These are phyloP conservation scores for Pygoscelis adeliae DNA, from an alignment of 2,113 vertebrate species.

Conservation along the genomic window DNA sequence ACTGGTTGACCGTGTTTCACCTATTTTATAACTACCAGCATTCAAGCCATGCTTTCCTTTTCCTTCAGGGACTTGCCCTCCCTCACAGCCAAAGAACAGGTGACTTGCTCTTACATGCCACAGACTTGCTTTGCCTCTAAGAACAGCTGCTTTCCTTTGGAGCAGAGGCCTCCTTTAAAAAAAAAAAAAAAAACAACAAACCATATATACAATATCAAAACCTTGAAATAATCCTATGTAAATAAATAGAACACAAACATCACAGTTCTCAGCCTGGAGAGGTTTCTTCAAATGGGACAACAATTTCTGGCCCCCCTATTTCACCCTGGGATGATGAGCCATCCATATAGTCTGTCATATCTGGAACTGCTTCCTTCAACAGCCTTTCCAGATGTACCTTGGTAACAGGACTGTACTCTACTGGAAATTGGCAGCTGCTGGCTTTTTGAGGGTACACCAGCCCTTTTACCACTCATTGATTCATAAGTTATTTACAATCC, in stretches of 20 bases:
- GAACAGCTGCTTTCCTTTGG: neutral
- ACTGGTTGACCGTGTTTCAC: neutral
- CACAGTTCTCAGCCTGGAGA: neutral
- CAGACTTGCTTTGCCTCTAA: conserved; percentile 32
- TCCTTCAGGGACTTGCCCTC: neutral
- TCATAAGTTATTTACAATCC: neutral
- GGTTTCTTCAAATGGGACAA: neutral
- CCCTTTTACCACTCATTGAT: neutral
- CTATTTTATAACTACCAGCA: neutral
- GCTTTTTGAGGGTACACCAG: neutral
- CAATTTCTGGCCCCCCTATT: neutral
- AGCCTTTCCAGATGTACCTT: conserved; percentile 33
- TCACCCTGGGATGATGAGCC: neutral
- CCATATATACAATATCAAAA: neutral
- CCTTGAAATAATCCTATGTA: neutral
- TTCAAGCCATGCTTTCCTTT: neutral
- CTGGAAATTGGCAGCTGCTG: neutral
- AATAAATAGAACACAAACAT: conserved; percentile 57
- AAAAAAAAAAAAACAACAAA: neutral
- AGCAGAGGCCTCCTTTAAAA: neutral
- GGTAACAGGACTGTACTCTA: neutral
- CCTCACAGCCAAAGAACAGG: neutral
- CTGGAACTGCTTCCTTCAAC: neutral
- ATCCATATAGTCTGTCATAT: neutral
- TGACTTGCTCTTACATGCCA: conserved; percentile 20